Evolutionary conservation across 2,888 invertebrate species (phyloP).

Genomic region (Parelbella ahira): DNA sequence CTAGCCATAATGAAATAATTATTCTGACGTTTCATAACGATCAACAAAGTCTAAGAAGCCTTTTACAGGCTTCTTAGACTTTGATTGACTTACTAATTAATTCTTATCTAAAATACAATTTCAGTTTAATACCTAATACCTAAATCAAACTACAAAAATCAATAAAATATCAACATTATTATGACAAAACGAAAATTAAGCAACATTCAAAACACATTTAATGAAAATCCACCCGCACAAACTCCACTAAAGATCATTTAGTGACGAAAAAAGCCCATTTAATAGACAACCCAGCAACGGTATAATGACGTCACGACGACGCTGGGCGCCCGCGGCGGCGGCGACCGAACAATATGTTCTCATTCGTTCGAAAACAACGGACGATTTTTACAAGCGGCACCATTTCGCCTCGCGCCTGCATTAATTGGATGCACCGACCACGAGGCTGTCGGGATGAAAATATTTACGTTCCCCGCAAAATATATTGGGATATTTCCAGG

Average conservation of each 20-base stretch:
- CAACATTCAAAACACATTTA: too few relatives aligned
- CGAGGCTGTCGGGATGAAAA: constrained; percentile 52
- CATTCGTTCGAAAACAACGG: constrained; percentile 42
- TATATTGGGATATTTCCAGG: constrained; percentile 59
- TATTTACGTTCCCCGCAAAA: constrained; percentile 56
- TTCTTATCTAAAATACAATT: too few relatives aligned
- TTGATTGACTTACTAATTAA: too few relatives aligned
- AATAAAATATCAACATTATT: too few relatives aligned
- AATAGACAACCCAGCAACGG: constrained; percentile 18
- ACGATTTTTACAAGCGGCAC: constrained; percentile 53
- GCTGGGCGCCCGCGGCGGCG: constrained; percentile 12
- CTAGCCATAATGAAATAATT: too few relatives aligned
- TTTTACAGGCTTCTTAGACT: too few relatives aligned
- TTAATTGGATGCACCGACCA: constrained; percentile 72
- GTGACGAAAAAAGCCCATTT: constrained; percentile 20
- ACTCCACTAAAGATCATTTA: constrained; percentile 13
- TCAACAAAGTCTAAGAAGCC: too few relatives aligned
- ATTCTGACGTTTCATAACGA: too few relatives aligned
- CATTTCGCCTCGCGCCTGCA: constrained; percentile 46
- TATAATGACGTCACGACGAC: constrained; percentile 23
- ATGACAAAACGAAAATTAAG: too few relatives aligned
- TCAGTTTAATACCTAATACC: too few relatives aligned
- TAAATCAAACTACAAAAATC: too few relatives aligned
- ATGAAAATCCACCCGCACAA: too few relatives aligned
- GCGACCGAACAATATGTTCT: constrained; percentile 42